phyloP scores from a whole-genome alignment of 64 coral and sea anemone genomes.

The Astreopora myriophthalma region DNA sequence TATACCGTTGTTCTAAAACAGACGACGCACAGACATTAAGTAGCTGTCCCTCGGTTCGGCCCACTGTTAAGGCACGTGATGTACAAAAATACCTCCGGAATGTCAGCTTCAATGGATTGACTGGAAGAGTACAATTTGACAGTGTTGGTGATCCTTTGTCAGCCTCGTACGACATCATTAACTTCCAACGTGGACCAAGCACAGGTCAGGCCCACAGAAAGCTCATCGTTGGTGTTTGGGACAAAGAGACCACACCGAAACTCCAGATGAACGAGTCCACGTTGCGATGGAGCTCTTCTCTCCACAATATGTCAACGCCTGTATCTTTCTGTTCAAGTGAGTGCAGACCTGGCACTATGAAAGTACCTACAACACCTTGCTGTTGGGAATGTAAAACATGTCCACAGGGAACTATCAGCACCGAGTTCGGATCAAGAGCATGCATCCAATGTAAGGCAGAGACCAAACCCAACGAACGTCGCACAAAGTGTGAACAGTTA shows the following conservation, averaged over 20 bases:
- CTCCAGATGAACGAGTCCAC: slow-evolving; percentile 12
- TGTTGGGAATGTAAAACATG: slow-evolving; percentile 83
- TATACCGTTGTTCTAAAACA: slow-evolving; percentile 22
- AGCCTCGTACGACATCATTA: slow-evolving; percentile 46
- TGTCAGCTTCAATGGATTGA: slow-evolving; percentile 45
- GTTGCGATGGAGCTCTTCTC: slow-evolving; percentile 32
- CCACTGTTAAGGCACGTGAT: slow-evolving; percentile 42
- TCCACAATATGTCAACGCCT: not conserved
- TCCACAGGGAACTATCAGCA: slow-evolving; percentile 52
- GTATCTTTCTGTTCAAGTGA: slow-evolving; percentile 54
- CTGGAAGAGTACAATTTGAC: slow-evolving; percentile 50
- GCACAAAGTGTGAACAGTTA: slow-evolving; percentile 62
- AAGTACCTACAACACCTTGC: slow-evolving; percentile 40
- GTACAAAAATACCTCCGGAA: slow-evolving; percentile 49
- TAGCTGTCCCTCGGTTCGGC: slow-evolving; percentile 28
- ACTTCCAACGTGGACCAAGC: not conserved
- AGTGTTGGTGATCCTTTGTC: slow-evolving; percentile 30
- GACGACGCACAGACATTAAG: not conserved
- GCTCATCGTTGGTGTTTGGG: slow-evolving; percentile 19
- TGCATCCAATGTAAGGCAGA: slow-evolving; percentile 48
- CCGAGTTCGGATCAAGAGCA: slow-evolving; percentile 9
- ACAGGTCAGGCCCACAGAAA: not conserved
- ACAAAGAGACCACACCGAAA: slow-evolving; percentile 13
- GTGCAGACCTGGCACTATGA: slow-evolving; percentile 48
- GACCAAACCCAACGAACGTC: slow-evolving; percentile 28